Percentiles rank a stretch among this genome's conserved stretches.
These are phyloP conservation scores for Drosophila prostipennis DNA, from an alignment of 2,888 invertebrate genomes.

Conservation along the genomic window DNA sequence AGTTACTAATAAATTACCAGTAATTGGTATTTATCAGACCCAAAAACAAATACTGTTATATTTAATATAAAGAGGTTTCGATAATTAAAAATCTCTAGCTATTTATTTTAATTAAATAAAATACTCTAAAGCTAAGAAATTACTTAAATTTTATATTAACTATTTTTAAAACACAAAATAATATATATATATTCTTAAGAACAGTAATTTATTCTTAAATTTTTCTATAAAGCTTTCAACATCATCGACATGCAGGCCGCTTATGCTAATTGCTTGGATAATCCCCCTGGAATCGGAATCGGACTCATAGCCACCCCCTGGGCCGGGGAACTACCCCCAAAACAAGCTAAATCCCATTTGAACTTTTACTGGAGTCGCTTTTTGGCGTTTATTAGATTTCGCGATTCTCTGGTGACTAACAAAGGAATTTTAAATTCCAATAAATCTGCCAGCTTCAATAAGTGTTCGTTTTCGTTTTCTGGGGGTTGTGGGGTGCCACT, in stretches of 20 bases:
- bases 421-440: constrained; percentile 76
- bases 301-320: not conserved
- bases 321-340: constrained; percentile 17
- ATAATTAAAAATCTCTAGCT: too few species aligned
- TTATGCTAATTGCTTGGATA: constrained; percentile 70
- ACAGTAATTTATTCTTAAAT: not conserved
- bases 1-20: too few species aligned
- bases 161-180: too few species aligned
- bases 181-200: too few species aligned
- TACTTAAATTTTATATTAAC: too few species aligned
- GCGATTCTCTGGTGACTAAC: constrained; percentile 52
- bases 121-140: too few species aligned
- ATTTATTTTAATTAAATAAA: too few species aligned
- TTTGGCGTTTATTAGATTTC: constrained; percentile 71
- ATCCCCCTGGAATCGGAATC: constrained; percentile 45
- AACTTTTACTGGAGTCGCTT: constrained; percentile 30
- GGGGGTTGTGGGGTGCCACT: not conserved
- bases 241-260: constrained; percentile 27
- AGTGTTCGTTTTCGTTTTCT: constrained; percentile 55
- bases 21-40: too few species aligned
- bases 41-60: too few species aligned
- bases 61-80: too few species aligned
- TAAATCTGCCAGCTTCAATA: constrained; percentile 74
- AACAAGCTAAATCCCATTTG: constrained; percentile 42
- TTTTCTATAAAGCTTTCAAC: not conserved